These are phyloP conservation scores for Scrobipalpa atriplicella DNA, from an alignment of 2,888 invertebrate species.

Conservation along the genomic window DNA sequence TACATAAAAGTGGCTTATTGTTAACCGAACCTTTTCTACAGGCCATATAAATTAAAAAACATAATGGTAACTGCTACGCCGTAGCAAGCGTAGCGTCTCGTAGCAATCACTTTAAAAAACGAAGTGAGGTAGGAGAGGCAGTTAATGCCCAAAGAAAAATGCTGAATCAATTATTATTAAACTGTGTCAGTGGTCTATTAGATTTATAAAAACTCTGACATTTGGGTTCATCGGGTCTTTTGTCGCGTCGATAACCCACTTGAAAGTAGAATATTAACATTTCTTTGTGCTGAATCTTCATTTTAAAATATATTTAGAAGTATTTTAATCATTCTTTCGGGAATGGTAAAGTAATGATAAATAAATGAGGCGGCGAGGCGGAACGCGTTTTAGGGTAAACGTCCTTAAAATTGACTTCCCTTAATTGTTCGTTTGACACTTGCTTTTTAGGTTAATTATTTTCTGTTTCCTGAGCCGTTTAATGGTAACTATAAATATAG, in stretches of 20 bases:
- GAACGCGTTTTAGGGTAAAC: slow-evolving; percentile 13
- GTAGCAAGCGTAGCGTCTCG: slow-evolving; percentile 7
- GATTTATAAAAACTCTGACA: too few species aligned
- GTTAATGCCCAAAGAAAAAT: not conserved
- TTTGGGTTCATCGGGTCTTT: too few species aligned
- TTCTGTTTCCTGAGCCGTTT: slow-evolving; percentile 4
- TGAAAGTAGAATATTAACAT: not conserved
- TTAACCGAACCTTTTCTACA: too few species aligned
- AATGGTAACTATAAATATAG: not conserved
- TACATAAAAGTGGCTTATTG: too few species aligned
- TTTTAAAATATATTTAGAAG: not conserved
- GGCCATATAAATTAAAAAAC: too few species aligned
- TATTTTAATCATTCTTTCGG: not conserved
- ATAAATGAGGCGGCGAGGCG: not conserved
- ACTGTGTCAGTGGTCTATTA: too few species aligned
- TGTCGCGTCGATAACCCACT: too few species aligned
- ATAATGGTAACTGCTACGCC: not conserved
- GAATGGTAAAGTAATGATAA: not conserved
- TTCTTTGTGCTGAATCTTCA: not conserved
- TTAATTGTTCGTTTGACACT: slow-evolving; percentile 11
- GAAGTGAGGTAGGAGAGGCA: not conserved
- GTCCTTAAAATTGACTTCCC: not conserved
- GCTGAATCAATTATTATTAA: too few species aligned
- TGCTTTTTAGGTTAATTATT: slow-evolving; percentile 11
- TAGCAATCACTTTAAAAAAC: not conserved